Conservation (phyloP, 2,888 invertebrate genomes). For the Meganola albula region DNA sequence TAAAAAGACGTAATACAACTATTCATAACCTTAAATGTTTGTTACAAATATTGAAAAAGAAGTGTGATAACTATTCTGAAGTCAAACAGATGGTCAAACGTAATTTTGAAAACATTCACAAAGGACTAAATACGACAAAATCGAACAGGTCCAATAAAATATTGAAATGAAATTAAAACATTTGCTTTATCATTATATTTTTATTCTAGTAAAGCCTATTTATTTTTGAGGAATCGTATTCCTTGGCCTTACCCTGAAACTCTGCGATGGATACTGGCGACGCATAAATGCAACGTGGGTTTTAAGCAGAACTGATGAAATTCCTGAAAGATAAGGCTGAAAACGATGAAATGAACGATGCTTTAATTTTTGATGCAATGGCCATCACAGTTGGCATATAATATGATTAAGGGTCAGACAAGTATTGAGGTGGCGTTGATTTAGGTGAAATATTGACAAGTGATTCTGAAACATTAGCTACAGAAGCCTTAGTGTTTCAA, state of each 20-base stretch:
- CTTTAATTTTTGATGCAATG: constrained; percentile 19
- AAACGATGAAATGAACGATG: constrained; percentile 10
- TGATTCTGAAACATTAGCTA: constrained; percentile 4
- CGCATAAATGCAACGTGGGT: constrained; percentile 16
- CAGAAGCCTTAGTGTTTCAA: constrained; percentile 20
- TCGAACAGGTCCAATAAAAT: constrained; percentile 5
- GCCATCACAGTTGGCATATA: constrained; percentile 8
- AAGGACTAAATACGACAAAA: constrained; percentile 7
- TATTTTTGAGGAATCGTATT: constrained; percentile 10
- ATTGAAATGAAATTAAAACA: neutral
- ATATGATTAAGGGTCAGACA: constrained; percentile 14
- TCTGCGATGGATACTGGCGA: constrained; percentile 8
- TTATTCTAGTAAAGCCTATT: constrained; percentile 13
- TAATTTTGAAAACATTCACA: constrained; percentile 12
- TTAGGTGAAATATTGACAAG: constrained; percentile 14
- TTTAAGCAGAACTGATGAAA: constrained; percentile 11
- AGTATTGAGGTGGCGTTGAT: constrained; percentile 18
- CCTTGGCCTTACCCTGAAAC: constrained; percentile 10
- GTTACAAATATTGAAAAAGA: constrained; percentile 6
- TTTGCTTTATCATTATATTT: constrained; percentile 12
- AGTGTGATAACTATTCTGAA: constrained; percentile 8
- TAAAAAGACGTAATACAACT: constrained; percentile 10
- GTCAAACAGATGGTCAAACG: constrained; percentile 7
- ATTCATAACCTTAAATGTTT: constrained; percentile 6
- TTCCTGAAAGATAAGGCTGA: constrained; percentile 9